phyloP scores from a whole-genome alignment of 2,888 invertebrate genomes.

The Diplazon laetatorius region DNA sequence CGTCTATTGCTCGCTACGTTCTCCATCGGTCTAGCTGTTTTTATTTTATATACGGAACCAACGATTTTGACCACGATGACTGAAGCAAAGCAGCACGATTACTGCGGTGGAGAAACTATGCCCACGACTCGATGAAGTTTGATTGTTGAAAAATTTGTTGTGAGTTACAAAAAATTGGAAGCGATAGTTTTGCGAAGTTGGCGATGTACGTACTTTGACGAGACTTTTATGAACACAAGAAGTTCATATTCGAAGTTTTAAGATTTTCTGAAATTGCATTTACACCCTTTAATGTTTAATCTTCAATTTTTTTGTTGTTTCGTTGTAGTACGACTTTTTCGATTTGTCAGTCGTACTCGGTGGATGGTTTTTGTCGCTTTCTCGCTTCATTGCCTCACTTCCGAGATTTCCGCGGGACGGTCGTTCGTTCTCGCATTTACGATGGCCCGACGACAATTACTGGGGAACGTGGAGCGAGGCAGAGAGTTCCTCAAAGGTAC shows the following conservation, averaged over 20 bases:
- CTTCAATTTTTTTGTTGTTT: not conserved
- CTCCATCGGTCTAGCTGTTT: not conserved
- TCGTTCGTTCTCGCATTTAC: constrained; percentile 6
- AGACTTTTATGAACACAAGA: too few species aligned
- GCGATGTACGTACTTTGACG: too few species aligned
- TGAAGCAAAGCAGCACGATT: too few species aligned
- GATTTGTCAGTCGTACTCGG: constrained; percentile 7
- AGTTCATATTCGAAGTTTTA: too few species aligned
- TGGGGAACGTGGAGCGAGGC: not conserved
- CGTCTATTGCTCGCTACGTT: not conserved
- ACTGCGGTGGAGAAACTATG: too few species aligned
- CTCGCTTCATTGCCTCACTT: not conserved
- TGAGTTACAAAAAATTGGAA: too few species aligned
- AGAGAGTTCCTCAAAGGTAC: constrained; percentile 6
- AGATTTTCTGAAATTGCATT: too few species aligned
- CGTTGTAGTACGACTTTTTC: not conserved
- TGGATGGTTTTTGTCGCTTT: not conserved
- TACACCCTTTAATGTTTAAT: too few species aligned
- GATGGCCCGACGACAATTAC: not conserved
- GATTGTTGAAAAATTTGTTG: too few species aligned
- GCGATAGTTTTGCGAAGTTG: too few species aligned
- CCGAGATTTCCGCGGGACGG: constrained; percentile 1
- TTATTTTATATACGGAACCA: not conserved
- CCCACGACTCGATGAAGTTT: too few species aligned
- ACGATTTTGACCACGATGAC: not conserved